phyloP scores from a whole-genome alignment of 2,113 vertebrate species.

The Daubentonia madagascariensis region DNA sequence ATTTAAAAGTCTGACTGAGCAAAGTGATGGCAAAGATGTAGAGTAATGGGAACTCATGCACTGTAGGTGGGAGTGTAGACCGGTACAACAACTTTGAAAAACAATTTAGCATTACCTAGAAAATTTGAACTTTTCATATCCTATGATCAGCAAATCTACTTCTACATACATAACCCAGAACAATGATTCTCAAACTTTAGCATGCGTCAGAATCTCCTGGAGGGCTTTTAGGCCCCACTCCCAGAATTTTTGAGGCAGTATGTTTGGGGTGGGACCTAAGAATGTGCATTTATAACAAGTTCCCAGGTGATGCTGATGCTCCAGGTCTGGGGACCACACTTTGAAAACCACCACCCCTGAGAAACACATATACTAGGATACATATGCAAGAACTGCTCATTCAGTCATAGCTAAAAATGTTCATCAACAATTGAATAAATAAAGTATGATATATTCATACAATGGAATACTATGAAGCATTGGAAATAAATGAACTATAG shows the following conservation, averaged over 20 bases:
- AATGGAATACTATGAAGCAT: accelerated
- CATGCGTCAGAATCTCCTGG: too few species aligned
- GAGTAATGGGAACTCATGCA: neutral
- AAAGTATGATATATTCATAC: accelerated
- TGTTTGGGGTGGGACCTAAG: neutral
- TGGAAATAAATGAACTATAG: neutral
- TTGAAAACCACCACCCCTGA: neutral
- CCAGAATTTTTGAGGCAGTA: neutral
- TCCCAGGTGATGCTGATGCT: neutral
- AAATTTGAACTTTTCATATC: neutral
- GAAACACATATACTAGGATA: accelerated
- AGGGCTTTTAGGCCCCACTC: neutral
- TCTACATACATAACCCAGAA: neutral
- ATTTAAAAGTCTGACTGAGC: neutral
- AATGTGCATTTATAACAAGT: too few species aligned
- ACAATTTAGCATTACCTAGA: neutral
- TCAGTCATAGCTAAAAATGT: neutral
- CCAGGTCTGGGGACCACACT: neutral
- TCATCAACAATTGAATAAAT: too few species aligned
- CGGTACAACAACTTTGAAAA: neutral
- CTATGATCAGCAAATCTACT: neutral
- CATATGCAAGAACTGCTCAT: too few species aligned
- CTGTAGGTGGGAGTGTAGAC: accelerated
- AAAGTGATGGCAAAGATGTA: neutral
- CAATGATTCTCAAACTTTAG: neutral